These are phyloP conservation scores for Drosophila fuyamai DNA, from an alignment of 1,140 invertebrate species.

Conservation along the genomic window DNA sequence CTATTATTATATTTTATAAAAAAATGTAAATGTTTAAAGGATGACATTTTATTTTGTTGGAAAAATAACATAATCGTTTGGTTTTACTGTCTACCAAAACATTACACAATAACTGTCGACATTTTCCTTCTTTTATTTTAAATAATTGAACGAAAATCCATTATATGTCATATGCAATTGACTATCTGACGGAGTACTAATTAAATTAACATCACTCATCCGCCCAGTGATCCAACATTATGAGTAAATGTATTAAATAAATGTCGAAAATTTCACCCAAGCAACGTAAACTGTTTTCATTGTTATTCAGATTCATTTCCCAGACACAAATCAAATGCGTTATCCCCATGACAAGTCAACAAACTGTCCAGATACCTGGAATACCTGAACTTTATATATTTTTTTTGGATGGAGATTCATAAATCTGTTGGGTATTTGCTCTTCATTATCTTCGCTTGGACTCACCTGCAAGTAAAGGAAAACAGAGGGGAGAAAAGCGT, in stretches of 20 bases:
- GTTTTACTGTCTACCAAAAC: neutral
- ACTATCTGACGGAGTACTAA: neutral
- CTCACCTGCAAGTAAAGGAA: conserved; percentile 66
- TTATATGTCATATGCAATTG: neutral
- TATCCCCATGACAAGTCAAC: conserved; percentile 17
- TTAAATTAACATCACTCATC: conserved; percentile 19
- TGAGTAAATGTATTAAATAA: neutral
- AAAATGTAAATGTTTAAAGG: too few relatives aligned
- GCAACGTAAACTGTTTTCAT: neutral
- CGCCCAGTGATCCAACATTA: neutral
- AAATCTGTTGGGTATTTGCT: conserved; percentile 62
- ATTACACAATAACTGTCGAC: neutral
- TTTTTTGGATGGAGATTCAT: conserved; percentile 5
- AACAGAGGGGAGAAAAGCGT: conserved; percentile 11
- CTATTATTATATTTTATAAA: too few relatives aligned
- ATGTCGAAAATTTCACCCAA: neutral
- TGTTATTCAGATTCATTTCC: conserved; percentile 1
- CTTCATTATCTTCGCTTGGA: conserved; percentile 61
- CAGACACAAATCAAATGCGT: neutral
- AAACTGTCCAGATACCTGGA: conserved; percentile 35
- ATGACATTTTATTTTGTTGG: too few relatives aligned
- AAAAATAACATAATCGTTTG: too few relatives aligned
- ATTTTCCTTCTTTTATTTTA: neutral
- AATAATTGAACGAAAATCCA: neutral
- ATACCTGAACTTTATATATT: neutral